phyloP scores from a whole-genome alignment of 2,797 vertebrate species.

The Peromyscus aztecus region DNA sequence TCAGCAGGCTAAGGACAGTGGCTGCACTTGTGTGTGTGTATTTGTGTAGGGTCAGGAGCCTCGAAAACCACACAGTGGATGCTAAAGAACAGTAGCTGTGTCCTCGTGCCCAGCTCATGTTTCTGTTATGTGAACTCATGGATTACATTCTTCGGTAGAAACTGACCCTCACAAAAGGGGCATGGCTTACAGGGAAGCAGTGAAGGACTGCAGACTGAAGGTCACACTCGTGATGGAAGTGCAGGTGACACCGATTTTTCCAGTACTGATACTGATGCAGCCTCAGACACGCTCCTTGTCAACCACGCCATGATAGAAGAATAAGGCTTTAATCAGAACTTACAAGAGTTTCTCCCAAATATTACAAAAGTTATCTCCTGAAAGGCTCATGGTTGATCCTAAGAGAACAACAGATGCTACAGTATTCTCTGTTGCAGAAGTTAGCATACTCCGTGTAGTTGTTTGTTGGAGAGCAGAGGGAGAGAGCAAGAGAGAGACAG shows the following conservation, averaged over 20 bases:
- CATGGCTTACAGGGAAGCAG: background rate
- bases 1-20: background rate
- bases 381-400: background rate
- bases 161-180: background rate
- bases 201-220: background rate
- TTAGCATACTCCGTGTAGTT: background rate
- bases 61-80: no score
- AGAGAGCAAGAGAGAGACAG: background rate
- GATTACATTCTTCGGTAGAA: background rate
- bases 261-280: background rate
- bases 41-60: background rate
- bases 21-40: no score
- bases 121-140: background rate
- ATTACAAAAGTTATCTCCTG: background rate
- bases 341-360: background rate
- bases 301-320: background rate
- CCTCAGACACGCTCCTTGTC: background rate
- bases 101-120: accelerated
- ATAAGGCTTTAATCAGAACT: background rate
- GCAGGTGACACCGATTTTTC: background rate
- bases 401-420: background rate
- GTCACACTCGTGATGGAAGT: background rate
- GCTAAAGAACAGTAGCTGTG: background rate
- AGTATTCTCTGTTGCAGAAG: background rate
- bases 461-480: background rate